Conservation (phyloP, 2,113 vertebrate species). For the Sceloporus undulatus region DNA sequence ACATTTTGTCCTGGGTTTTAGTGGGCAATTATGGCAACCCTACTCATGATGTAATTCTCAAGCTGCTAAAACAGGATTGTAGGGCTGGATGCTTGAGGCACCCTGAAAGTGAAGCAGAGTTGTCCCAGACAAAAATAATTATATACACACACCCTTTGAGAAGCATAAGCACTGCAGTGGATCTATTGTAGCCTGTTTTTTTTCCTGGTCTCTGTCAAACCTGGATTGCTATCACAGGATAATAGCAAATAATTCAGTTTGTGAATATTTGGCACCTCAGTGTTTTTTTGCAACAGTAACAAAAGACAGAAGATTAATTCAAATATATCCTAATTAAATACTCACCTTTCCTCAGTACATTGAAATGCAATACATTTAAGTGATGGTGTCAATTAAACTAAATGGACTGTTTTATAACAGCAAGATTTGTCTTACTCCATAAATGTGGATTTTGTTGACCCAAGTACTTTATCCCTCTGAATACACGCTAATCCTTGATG, state of each 20-base stretch:
- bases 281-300: not conserved
- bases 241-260: not conserved
- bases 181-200: not conserved
- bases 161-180: not conserved
- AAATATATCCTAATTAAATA: not conserved
- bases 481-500: not conserved
- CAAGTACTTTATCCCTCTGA: constrained; percentile 24
- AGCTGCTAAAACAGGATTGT: not conserved
- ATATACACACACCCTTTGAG: not conserved
- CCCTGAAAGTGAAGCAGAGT: not conserved
- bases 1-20: no score
- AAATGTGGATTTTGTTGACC: not conserved
- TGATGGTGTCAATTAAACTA: constrained; percentile 32
- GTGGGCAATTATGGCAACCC: no score
- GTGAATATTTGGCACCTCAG: not conserved
- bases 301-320: not conserved
- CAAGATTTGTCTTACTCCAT: constrained; percentile 6
- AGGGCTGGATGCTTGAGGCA: not conserved
- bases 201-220: not conserved
- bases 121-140: not conserved
- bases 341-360: not conserved
- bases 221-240: not conserved
- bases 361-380: constrained; percentile 11
- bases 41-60: not conserved
- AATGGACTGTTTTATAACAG: not conserved